phyloP scores from a whole-genome alignment of 1,140 invertebrate species.

The Globodera rostochiensis region DNA sequence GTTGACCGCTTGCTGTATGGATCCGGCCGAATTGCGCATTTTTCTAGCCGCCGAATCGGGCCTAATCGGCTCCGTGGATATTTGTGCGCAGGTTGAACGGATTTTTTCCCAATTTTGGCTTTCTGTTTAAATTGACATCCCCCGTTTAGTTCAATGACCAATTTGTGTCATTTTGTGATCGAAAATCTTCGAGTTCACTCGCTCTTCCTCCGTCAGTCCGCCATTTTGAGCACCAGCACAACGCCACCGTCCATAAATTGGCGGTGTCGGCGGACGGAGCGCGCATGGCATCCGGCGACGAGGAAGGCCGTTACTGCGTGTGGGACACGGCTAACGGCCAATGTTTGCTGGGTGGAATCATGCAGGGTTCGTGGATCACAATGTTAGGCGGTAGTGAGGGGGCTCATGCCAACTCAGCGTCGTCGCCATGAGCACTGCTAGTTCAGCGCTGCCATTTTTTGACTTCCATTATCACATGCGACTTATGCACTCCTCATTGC shows the following conservation, averaged over 20 bases:
- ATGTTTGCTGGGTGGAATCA: constrained; percentile 15
- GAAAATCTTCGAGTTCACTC: background rate
- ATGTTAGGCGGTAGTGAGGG: background rate
- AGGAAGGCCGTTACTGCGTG: constrained; percentile 23
- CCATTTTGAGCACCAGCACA: constrained; percentile 19
- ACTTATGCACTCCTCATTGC: no score
- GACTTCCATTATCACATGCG: background rate
- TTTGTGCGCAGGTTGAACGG: background rate
- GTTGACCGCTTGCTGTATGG: constrained; percentile 27
- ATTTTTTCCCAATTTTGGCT: constrained; percentile 12
- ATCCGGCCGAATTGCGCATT: constrained; percentile 22
- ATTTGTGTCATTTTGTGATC: constrained; percentile 6
- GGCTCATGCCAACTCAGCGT: no score
- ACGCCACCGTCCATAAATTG: constrained; percentile 9
- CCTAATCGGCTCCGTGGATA: constrained; percentile 4
- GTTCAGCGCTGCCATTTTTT: no score
- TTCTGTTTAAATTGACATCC: background rate
- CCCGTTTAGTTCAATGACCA: background rate
- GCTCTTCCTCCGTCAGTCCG: background rate
- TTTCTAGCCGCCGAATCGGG: constrained; percentile 20
- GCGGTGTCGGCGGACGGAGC: constrained; percentile 14
- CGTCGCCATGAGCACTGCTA: no score
- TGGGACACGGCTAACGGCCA: constrained; percentile 31
- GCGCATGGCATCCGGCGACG: constrained; percentile 25
- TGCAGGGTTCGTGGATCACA: constrained; percentile 13